Evolutionary conservation across 2,113 vertebrate genomes (phyloP), one percentile per base, ranked within the genome.

Genomic region (Agapornis roseicollis): DNA sequence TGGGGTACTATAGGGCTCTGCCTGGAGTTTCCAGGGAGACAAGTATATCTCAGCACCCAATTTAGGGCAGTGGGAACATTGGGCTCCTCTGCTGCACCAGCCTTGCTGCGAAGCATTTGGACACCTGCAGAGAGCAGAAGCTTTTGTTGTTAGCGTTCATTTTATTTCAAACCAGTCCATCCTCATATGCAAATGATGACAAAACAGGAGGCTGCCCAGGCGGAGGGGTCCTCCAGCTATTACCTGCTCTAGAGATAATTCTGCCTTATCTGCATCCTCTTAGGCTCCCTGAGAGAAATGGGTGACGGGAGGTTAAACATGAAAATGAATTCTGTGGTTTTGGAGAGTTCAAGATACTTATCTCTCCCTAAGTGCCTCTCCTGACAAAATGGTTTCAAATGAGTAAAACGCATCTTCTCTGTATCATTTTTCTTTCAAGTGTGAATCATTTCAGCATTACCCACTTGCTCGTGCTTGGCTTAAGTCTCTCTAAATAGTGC

Each of bases 341-440:
- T 94, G 94, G 95, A 97, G 94, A 90, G 93, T 90, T 97, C 88
- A 77, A 92, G 96, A 94, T 95, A 85, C 92, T 96, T 95, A 91
- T 96, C 96, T 96, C 89, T 96, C 84, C 73, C 92, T 96, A 94
- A 96, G 96, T 95, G 96, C 80, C 92, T 96, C 95, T 95, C 88
- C 86, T 95, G 86, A 92, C 92, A 92, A 93, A 95, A 93, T 94
- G 94, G 80, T 92, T 96, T 96, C 87, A 93, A 96, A 96, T 81
- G 93, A 96, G 85, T 29, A 85, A 80, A 96, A 89, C 5, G 7
- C 89, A 71, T 90, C 88, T 93, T 80, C 86, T 72, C 61, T 84
- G 41, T 81, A 53, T 85, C 80, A 16, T 85, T 93, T 96, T 93
- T 94, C 85, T 96, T 96, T 96, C 80, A 81, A 95, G 93, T 92